phyloP scores from a whole-genome alignment of 2,113 vertebrate species.

The Larimichthys crocea region DNA sequence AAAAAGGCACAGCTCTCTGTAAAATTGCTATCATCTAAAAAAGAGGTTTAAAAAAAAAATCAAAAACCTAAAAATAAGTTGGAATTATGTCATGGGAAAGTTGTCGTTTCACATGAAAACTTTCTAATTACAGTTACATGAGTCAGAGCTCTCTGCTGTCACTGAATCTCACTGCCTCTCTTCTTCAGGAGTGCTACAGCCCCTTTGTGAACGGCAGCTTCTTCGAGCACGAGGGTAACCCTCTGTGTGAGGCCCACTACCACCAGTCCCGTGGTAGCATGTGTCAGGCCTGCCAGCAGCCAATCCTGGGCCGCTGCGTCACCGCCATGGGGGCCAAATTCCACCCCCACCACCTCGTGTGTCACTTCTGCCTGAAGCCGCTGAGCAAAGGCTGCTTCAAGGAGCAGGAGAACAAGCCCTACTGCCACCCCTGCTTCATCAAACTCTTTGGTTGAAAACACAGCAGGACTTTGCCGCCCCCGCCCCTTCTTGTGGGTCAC shows the following conservation, averaged over 20 bases:
- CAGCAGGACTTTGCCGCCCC: background rate
- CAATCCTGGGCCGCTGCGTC: conserved; percentile 92
- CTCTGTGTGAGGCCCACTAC: conserved; percentile 93
- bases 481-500: background rate
- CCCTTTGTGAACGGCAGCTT: conserved; percentile 93
- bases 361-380: conserved; percentile 92
- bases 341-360: conserved; percentile 94
- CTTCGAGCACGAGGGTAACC: conserved; percentile 92
- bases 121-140: conserved; percentile 20
- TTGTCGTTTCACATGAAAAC: conserved; percentile 27
- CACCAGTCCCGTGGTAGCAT: conserved; percentile 90
- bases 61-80: conserved; percentile 29
- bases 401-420: conserved; percentile 93
- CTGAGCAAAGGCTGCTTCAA: conserved; percentile 95
- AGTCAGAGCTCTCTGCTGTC: conserved; percentile 22
- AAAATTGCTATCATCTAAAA: background rate
- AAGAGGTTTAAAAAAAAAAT: background rate
- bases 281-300: conserved; percentile 92
- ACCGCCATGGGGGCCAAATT: conserved; percentile 93
- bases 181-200: conserved; percentile 88
- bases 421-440: conserved; percentile 94
- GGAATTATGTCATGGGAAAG: conserved; percentile 44
- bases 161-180: background rate
- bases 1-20: too few species aligned
- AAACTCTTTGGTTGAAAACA: conserved; percentile 87